Percentiles rank a stretch among this genome's conserved stretches.
Evolutionary conservation across 2,797 vertebrate genomes (phyloP).

Genomic region (Schizopygopsis pylzovi): DNA sequence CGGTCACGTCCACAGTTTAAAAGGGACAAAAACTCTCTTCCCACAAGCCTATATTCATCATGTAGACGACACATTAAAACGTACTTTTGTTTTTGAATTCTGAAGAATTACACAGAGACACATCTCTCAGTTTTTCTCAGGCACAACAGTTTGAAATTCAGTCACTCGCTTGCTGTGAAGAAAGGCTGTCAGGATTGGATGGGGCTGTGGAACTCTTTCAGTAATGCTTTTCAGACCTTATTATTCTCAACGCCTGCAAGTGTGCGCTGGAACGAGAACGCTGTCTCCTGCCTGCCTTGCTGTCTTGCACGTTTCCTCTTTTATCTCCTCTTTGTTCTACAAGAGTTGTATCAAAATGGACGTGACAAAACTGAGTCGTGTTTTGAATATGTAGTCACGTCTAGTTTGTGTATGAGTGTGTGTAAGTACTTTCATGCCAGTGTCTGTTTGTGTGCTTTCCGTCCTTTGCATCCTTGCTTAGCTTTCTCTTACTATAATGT

Average conservation of each 20-base stretch:
- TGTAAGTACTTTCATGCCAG: not conserved
- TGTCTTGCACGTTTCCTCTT: conserved; percentile 52
- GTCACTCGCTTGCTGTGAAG: conserved; percentile 39
- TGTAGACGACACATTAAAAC: not conserved
- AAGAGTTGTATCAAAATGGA: conserved; percentile 56
- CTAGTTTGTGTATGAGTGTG: conserved; percentile 16
- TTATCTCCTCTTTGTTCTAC: conserved; percentile 63
- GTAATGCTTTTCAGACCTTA: conserved; percentile 59
- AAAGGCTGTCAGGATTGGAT: conserved; percentile 55
- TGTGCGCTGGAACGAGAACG: conserved; percentile 44
- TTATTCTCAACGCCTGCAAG: conserved; percentile 57
- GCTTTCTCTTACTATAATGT: not conserved
- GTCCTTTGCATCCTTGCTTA: conserved; percentile 17
- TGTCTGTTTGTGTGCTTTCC: not conserved
- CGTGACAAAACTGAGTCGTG: conserved; percentile 50
- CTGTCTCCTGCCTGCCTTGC: conserved; percentile 40
- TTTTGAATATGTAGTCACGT: conserved; percentile 42
- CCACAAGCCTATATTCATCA: not conserved
- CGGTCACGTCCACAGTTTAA: not conserved
- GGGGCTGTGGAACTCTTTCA: conserved; percentile 55
- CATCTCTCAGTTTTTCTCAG: not conserved
- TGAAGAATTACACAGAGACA: not conserved
- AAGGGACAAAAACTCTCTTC: not conserved
- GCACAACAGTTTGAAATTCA: conserved; percentile 33
- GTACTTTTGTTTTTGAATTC: conserved; percentile 27